Evolutionary conservation across 92 coral and sea anemone genomes (phyloP), one percentile per base, ranked within the genome.

Genomic region (Umimayanthus kanabou): DNA sequence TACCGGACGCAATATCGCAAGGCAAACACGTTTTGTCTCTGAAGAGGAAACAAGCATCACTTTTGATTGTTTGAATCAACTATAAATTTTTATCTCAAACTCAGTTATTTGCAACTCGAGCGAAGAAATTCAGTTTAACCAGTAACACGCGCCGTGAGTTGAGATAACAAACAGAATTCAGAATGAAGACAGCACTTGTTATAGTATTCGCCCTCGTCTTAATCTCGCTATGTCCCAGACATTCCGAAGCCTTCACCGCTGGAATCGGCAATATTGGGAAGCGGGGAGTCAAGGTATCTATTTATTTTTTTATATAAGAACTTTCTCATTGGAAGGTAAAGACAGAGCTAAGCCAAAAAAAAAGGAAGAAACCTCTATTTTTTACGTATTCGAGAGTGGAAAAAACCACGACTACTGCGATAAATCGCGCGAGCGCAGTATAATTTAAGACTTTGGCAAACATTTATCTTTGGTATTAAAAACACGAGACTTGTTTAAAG

Each of bases 191-290:
- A 16, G 9, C 64, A 2, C 66, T 83, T 14, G 77, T 28, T 25
- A 9, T 83, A 47, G 29, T 83, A 40, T 83, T 69, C 43, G 77
- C 61, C 29, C 67, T 83, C 22, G 40, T 83, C 2, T 83, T 83
- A 7, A 70, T 83, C 26, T 83, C 78, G 65, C 18, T 69, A 28
- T 69, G 77, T 83, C 78, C 87, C 45, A 69, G 87, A 83, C 57
- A 83, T 83, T 83, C 87, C 66, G 87, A 83, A 42, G 61, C 87
- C 43, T 83, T 83, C 66, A 83, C 87, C 65, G 87, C 87, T 43
- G 87, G 87, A 23, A 83, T 83, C 64, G 87, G 87, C 11, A 83
- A 83, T 70, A 47, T 83, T 45, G 87, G 87, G 4, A 83, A 83
- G 39, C 39, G 87, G n/a, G 87, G 76, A 69, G 25, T 83, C 4